Evolutionary conservation across 2,888 invertebrate genomes (phyloP), one percentile per base, ranked within the genome.

Genomic region (Agonum fuliginosum): DNA sequence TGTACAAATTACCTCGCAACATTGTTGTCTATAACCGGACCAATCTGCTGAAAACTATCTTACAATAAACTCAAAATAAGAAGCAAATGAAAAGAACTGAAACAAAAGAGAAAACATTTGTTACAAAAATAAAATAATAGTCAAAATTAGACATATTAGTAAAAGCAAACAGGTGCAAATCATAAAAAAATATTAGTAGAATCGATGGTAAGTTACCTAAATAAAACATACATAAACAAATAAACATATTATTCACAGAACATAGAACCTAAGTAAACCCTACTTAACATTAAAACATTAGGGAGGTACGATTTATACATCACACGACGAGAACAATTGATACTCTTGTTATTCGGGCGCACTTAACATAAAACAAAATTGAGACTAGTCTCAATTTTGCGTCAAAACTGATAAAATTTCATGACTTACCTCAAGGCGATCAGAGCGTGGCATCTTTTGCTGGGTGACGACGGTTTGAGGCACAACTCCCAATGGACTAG

Each of bases 371-470:
- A n/a, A n/a, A n/a, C n/a, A n/a, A n/a, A n/a, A n/a, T n/a, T n/a
- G n/a, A n/a, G n/a, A n/a, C 37, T 6, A 48, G 48, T 48, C 6
- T 30, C 17, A n/a, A n/a, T n/a, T n/a, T n/a, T n/a, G n/a, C n/a
- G n/a, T n/a, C n/a, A n/a, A n/a, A n/a, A n/a, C n/a, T n/a, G n/a
- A 20, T 19, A 37, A 10, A 37, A 12, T 51, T 8, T 24, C 54
- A 54, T n/a, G n/a, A 30, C 58, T 27, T 92, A 97, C 97, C 97
- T 97, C 97, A 89, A 97, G 93, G 90, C 97, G 93, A 89, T 97
- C 97, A 87, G 96, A 94, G 89, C 97, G 94, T 84, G 95, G 95
- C 91, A 97, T 91, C 91, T 97, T 97, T 91, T 97, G 97, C 89
- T 96, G 94, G 84, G 91, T 88, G 89, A 93, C 94, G 87, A 94